Evolutionary conservation across 2,888 invertebrate species (phyloP).

Genomic region (Tortricodes alternella): DNA sequence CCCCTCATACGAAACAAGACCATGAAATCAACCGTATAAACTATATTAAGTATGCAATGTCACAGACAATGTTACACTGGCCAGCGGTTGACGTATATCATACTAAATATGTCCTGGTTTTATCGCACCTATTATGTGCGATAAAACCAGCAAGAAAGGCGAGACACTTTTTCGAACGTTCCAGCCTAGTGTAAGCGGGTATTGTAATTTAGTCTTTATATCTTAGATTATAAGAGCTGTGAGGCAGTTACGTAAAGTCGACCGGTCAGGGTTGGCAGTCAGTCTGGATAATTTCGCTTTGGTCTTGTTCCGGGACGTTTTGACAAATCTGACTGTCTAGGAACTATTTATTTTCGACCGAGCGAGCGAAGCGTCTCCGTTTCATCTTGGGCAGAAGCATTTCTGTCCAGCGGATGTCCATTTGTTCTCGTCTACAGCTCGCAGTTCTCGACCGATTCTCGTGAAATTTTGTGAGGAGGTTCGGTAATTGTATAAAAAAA

Average conservation of each 20-base stretch:
- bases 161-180: slow-evolving; percentile 45
- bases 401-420: too few relatives aligned
- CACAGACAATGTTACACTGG: slow-evolving; percentile 32
- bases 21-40: slow-evolving; percentile 11
- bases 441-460: too few relatives aligned
- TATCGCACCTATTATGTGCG: slow-evolving; percentile 59
- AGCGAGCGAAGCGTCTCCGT: too few relatives aligned
- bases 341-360: too few relatives aligned
- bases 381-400: too few relatives aligned
- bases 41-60: slow-evolving; percentile 2
- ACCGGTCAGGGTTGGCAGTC: slow-evolving; percentile 13
- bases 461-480: too few relatives aligned
- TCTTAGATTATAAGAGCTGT: neutral
- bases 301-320: neutral
- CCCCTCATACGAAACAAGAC: neutral
- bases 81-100: slow-evolving; percentile 36
- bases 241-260: slow-evolving; percentile 1
- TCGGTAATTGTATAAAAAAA: too few relatives aligned
- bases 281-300: slow-evolving; percentile 14
- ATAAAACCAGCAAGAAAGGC: slow-evolving; percentile 65
- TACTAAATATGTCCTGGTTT: slow-evolving; percentile 63
- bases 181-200: slow-evolving; percentile 31
- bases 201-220: slow-evolving; percentile 46
- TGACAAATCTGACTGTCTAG: neutral
- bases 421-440: too few relatives aligned